A percentile compares a stretch with the other conserved stretches of the same genome.
Conservation (phyloP, 2,888 invertebrate genomes). For the Elysia crispata region DNA sequence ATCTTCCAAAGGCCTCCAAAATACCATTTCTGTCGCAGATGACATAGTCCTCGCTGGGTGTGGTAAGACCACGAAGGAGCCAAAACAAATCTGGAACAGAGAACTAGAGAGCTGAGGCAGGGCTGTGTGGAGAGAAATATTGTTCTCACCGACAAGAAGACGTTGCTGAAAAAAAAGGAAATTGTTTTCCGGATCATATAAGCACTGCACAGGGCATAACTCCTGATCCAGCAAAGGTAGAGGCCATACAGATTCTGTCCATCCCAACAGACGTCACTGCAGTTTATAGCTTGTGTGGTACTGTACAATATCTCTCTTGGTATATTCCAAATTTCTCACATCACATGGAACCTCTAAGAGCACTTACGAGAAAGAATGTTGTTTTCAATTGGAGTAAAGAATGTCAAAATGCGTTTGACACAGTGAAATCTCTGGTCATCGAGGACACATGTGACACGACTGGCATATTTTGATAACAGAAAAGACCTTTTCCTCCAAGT, state of each 20-base stretch:
- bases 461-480: conserved; percentile 41
- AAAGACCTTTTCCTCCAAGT: conserved; percentile 32
- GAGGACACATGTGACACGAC: too few species aligned
- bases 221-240: background rate
- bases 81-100: conserved; percentile 48
- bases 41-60: conserved; percentile 51
- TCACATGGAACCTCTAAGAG: conserved; percentile 36
- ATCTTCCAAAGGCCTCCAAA: conserved; percentile 34
- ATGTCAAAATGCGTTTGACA: too few species aligned
- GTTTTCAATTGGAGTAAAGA: too few species aligned
- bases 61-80: too few species aligned
- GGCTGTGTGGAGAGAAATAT: conserved; percentile 42
- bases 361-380: conserved; percentile 50
- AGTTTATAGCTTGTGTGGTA: conserved; percentile 54
- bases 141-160: background rate
- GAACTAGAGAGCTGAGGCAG: conserved; percentile 16
- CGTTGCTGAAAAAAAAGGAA: background rate
- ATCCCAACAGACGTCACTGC: conserved; percentile 51
- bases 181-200: background rate
- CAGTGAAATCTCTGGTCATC: too few species aligned
- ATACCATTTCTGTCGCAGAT: conserved; percentile 53
- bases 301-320: conserved; percentile 47
- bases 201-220: background rate
- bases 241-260: conserved; percentile 42
- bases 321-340: conserved; percentile 41